Base-by-base conservation (phyloP, 1,140 invertebrate genomes). In the Eurosta solidaginis region DNA sequence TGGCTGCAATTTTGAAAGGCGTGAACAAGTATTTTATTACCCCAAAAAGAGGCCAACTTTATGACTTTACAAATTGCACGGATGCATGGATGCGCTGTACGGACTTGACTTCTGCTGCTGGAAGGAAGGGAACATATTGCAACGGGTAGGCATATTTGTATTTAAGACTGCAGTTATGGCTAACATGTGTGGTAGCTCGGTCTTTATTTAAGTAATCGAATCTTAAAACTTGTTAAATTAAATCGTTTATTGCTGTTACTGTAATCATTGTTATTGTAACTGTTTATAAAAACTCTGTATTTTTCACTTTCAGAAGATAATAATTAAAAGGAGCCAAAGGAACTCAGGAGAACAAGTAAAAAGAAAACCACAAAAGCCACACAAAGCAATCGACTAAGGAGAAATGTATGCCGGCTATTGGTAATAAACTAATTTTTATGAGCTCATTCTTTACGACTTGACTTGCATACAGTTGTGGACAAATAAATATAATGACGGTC, bases 21-120 rank as follows among this genome's bases (percentile, higher is more conserved):
- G 59, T 68, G 59, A 68, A 68, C 59, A 68, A 40, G 59, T 33
- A 29, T 68, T 68, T 68, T 68, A 68, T 68, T 68, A 42, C 59
- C 59, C n/a, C 59, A 68, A 68, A 29, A 27, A 40, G 40, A 22
- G 59, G 33, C 27, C 59, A 12, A 20, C 40, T 68, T 68, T 68
- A 68, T 22, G 59, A 40, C 33, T 33, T 20, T 40, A 68, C 59
- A 68, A 68, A 68, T 68, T 68, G 59, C 59, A 68, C 33, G 33
- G 22, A 10, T 22, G 10, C 59, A 12, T n/a, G n/a, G n/a, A 29
- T 20, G 59, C 33, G 33, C 40, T 29, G 59, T 7, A 17, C 33
- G 22, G 59, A n/a, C n/a, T n/a, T n/a, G n/a, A n/a, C 59, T 68
- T 68, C 59, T 68, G 40, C 59, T 33, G 59, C 59, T 68, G 33